phyloP scores from a whole-genome alignment of 2,113 vertebrate genomes.

The Mixornis gularis region DNA sequence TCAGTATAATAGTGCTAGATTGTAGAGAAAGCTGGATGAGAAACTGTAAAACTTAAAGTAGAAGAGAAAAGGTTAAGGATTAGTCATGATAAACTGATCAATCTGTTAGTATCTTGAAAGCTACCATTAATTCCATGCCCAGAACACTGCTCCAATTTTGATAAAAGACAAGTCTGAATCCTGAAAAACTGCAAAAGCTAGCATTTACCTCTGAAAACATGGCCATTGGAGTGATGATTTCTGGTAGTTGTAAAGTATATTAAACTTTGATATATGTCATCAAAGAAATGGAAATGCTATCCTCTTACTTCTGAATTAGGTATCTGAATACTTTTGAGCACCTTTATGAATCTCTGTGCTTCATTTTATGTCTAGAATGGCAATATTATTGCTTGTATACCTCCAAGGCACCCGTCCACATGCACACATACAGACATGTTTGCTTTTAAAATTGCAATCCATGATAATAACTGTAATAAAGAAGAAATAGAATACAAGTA shows the following conservation, averaged over 20 bases:
- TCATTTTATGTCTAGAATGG: background rate
- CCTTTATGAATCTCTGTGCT: background rate
- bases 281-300: background rate
- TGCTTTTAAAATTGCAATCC: background rate
- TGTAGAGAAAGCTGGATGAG: background rate
- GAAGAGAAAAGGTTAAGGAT: background rate
- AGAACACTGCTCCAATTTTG: background rate
- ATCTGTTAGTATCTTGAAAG: background rate
- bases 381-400: background rate
- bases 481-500: background rate
- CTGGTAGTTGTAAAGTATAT: background rate
- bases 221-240: background rate
- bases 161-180: background rate
- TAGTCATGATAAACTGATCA: background rate
- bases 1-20: background rate
- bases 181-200: background rate
- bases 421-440: background rate
- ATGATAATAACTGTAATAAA: background rate
- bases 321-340: background rate
- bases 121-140: background rate
- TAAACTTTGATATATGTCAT: background rate
- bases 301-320: background rate
- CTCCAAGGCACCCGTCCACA: rapidly evolving
- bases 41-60: background rate
- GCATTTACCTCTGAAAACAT: background rate